A percentile compares a stretch with the other conserved stretches of the same genome.
phyloP scores from a whole-genome alignment of 2,888 invertebrate species.

The Melipona bicolor region DNA sequence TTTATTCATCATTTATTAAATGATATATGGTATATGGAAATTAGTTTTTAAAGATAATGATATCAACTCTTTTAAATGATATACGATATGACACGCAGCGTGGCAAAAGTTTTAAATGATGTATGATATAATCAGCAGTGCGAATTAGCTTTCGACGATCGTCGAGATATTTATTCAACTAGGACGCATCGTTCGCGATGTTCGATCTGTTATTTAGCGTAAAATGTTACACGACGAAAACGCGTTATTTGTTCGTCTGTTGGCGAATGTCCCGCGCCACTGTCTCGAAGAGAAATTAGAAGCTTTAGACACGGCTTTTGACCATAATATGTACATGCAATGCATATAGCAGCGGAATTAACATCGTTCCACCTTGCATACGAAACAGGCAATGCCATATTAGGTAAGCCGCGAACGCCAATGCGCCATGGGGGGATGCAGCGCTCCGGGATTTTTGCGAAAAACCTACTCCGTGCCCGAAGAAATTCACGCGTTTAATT shows the following conservation, averaged over 20 bases:
- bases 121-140: too few relatives aligned
- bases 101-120: too few relatives aligned
- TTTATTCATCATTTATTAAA: too few relatives aligned
- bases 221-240: not conserved
- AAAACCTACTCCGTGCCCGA: conserved; percentile 19
- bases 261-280: conserved; percentile 14
- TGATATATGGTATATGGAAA: too few relatives aligned
- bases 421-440: conserved; percentile 37
- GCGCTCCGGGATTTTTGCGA: conserved; percentile 35
- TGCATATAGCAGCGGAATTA: conserved; percentile 50
- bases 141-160: not conserved
- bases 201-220: not conserved
- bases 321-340: conserved; percentile 44
- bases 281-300: conserved; percentile 45
- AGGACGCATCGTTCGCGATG: not conserved
- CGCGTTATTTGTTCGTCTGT: conserved; percentile 21
- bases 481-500: conserved; percentile 24
- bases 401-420: conserved; percentile 48
- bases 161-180: not conserved
- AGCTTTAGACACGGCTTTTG: conserved; percentile 55
- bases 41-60: too few relatives aligned
- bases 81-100: too few relatives aligned
- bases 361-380: conserved; percentile 51
- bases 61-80: too few relatives aligned
- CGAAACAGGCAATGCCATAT: conserved; percentile 49